Base-by-base conservation (phyloP, 53 echinoderm and acorn worm species). In the Zoroaster sp. region DNA sequence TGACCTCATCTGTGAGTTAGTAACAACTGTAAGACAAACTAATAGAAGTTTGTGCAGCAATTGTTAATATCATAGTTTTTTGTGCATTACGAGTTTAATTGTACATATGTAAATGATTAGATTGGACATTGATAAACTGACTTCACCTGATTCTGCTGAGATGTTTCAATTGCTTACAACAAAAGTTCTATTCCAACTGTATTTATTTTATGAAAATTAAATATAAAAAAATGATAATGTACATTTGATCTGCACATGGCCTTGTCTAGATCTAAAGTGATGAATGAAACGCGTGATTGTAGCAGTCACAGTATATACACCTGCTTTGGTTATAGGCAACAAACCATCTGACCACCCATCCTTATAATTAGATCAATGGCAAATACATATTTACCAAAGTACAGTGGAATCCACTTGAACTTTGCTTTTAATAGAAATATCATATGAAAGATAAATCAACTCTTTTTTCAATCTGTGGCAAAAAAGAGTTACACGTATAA, bases 401-500 rank as follows among this genome's bases (percentile, higher is more conserved):
- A 52, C 77, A 77, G 51, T 65, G 1, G 10, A 13, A 80, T 65
- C 59, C 66, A 39, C 47, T 80, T 80, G 80, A 59, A 65, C 63
- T 77, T 52, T 65, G 49, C 49, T 77, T 25, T 14, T 31, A 35
- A 46, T 34, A 42, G 25, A 3, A 3, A 25, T 28, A 40, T 40
- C 43, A 23, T 42, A 74, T 11, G 36, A 14, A 4, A 31, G 35
- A 69, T 69, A 36, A 34, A 69, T 17, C 36, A 12, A 17, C 69
- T 40, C 20, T 1, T 2, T 4, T 73, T 3, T 8, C 3, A 37
- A 15, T n/a, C n/a, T n/a, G n/a, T n/a, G n/a, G n/a, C n/a, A n/a
- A n/a, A n/a, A n/a, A n/a, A n/a, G n/a, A 23, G 30, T 33, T 77
- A 77, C 77, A 52, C 53, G 77, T 77, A 77, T 53, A 77, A 52